Evolutionary conservation across 2,113 vertebrate genomes (phyloP), one percentile per base, ranked within the genome.

Genomic region (Vireo altiloquus): DNA sequence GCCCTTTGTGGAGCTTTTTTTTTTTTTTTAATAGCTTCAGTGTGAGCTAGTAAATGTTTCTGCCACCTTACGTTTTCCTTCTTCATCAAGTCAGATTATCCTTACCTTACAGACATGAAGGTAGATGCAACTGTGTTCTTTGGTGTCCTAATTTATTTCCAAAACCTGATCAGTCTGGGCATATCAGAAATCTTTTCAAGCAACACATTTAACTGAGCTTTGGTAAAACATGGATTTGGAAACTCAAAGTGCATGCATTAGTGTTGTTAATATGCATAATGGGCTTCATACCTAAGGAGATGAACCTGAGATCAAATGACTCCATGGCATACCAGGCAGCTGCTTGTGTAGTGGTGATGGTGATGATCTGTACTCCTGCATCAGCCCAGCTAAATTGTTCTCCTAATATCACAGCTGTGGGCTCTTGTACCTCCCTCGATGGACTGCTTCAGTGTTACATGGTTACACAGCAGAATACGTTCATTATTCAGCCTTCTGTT

Each of bases 341-440:
- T 75, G 28, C 30, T 47, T 66, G 33, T 52, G 18, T 33, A 2
- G 42, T 42, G 27, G 21, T 2, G 2, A 2, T 78, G 33, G 16
- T 7, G 2, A 3, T 25, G n/a, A 35, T 30, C 46, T 60, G 47
- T 35, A 5, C 0, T 15, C 10, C 13, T 77, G 13, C 21, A 47
- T 42, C 19, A 68, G 33, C 31, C 10, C 30, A 17, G 40, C 14
- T 57, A 5, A 57, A 24, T 23, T 74, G 31, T 80, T 82, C 13
- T 27, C 15, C 21, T 81, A 0, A 6, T 42, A 8, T 6, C 12
- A 2, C 2, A 22, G 50, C 19, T 57, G 15, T 49, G 50, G 22
- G 25, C 25, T 53, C 2, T 22, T 12, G 5, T 16, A 17, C 16
- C 0, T 69, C 9, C 54, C 40, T 22, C 11, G 0, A 20, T 75